These are phyloP conservation scores for Helobdella robusta DNA, from an alignment of 2,888 invertebrate genomes.

Conservation along the genomic window DNA sequence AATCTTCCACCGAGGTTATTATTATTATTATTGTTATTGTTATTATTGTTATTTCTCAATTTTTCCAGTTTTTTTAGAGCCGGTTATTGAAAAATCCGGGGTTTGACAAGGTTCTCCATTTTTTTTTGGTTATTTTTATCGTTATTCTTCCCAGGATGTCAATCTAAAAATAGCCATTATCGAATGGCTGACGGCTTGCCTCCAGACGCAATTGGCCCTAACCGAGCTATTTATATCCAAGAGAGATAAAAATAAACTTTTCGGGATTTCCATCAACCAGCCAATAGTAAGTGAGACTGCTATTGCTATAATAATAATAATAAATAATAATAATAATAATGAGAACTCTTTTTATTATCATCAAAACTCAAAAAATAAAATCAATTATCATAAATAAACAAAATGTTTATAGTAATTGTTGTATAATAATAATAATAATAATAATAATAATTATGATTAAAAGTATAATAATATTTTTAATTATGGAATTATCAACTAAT, in stretches of 20 bases:
- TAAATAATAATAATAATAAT: too few species aligned
- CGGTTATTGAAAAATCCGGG: conserved; percentile 8
- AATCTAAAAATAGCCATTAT: conserved; percentile 45
- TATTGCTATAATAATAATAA: too few species aligned
- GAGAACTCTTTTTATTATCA: too few species aligned
- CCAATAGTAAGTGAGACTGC: too few species aligned
- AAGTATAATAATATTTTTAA: too few species aligned
- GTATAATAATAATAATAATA: too few species aligned
- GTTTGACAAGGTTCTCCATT: background rate
- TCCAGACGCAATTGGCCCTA: conserved; percentile 48
- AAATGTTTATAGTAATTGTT: too few species aligned
- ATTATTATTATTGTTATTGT: background rate
- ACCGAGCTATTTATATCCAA: conserved; percentile 50
- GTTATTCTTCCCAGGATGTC: conserved; percentile 30
- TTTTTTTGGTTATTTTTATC: conserved; percentile 6
- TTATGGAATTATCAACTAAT: too few species aligned
- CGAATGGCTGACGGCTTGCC: conserved; percentile 47
- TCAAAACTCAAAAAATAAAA: too few species aligned
- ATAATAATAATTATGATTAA: too few species aligned
- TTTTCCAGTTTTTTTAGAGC: too few species aligned
- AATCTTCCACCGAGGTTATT: conserved; percentile 52
- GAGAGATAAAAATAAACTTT: conserved; percentile 38
- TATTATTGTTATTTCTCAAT: background rate
- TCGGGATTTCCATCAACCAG: conserved; percentile 47
- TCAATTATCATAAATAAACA: too few species aligned